phyloP scores from a whole-genome alignment of 2,113 vertebrate genomes.

The Balaenoptera acutorostrata region DNA sequence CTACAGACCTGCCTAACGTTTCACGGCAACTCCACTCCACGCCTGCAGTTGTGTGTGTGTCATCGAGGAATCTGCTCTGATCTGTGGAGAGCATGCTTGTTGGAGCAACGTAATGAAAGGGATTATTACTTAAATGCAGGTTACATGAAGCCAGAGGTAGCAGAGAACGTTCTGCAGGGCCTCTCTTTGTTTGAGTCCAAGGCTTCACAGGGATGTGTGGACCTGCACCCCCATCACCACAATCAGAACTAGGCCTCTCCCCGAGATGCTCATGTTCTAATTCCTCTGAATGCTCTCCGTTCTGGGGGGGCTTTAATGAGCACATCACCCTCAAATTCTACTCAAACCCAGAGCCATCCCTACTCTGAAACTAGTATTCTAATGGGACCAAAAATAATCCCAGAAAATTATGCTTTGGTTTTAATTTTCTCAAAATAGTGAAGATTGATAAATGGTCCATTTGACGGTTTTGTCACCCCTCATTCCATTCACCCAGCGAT shows the following conservation, averaged over 20 bases:
- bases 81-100: conserved; percentile 71
- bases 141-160: conserved; percentile 72
- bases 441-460: background rate
- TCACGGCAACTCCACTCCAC: conserved; percentile 30
- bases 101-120: conserved; percentile 74
- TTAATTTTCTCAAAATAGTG: conserved; percentile 2
- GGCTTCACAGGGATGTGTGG: background rate
- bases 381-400: background rate
- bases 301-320: background rate
- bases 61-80: conserved; percentile 78
- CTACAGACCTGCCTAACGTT: background rate
- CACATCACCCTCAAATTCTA: background rate
- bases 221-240: background rate
- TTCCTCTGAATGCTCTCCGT: background rate
- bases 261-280: background rate
- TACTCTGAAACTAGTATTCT: background rate
- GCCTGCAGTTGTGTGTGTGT: conserved; percentile 33
- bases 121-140: conserved; percentile 56
- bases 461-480: background rate
- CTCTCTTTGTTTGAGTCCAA: background rate
- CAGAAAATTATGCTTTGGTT: background rate
- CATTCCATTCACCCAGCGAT: background rate
- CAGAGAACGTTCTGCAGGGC: conserved; percentile 53
- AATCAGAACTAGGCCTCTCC: background rate
- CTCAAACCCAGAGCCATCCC: background rate